These are phyloP conservation scores for Caenorhabditis brenneri DNA, from an alignment of 1,140 invertebrate genomes.

Conservation along the genomic window DNA sequence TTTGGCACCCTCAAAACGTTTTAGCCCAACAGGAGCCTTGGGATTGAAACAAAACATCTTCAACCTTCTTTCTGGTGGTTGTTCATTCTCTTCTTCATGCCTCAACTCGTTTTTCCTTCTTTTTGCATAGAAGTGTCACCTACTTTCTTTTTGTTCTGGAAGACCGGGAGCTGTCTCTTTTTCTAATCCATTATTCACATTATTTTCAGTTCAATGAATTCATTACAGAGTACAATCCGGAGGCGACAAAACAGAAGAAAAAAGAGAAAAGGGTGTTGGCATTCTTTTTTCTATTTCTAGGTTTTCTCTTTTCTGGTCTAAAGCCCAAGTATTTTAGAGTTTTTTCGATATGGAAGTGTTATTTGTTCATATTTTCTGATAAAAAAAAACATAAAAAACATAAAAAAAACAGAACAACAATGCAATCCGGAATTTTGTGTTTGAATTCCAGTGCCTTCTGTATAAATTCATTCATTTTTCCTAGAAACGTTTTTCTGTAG, in stretches of 20 bases:
- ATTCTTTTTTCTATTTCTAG: conserved; percentile 9
- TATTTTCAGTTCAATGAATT: conserved; percentile 40
- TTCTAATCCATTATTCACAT: conserved; percentile 27
- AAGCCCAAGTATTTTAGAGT: too few relatives aligned
- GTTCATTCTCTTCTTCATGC: not conserved
- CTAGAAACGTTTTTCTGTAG: too few relatives aligned
- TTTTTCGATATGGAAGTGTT: too few relatives aligned
- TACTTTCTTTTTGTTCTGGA: not conserved
- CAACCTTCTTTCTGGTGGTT: too few relatives aligned
- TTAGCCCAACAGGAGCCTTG: not conserved
- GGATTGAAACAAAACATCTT: conserved; percentile 25
- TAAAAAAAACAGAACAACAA: too few relatives aligned
- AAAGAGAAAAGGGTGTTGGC: not conserved
- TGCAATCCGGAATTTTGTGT: too few relatives aligned
- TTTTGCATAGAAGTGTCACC: not conserved
- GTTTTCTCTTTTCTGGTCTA: not conserved
- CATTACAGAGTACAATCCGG: conserved; percentile 18
- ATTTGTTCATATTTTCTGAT: too few relatives aligned
- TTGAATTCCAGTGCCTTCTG: too few relatives aligned
- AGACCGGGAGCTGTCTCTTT: not conserved
- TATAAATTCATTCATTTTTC: too few relatives aligned
- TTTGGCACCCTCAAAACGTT: not conserved
- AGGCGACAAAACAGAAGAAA: not conserved
- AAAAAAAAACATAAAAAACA: too few relatives aligned
- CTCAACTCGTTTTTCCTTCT: not conserved